phyloP scores from a whole-genome alignment of 2,888 invertebrate genomes.

The Diarsia rubi region DNA sequence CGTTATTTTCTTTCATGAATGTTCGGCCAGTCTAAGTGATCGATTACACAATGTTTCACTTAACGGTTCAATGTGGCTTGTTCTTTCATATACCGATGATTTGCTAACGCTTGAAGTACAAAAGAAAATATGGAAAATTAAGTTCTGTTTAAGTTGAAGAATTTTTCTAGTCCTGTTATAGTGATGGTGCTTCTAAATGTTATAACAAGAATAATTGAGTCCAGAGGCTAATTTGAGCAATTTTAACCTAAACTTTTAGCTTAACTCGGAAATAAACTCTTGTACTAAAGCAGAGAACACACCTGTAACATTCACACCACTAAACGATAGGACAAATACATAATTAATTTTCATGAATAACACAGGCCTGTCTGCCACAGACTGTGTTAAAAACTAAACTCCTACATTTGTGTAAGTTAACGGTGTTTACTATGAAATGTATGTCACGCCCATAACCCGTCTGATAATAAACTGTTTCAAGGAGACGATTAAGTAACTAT shows the following conservation, averaged over 20 bases:
- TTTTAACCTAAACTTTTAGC: background rate
- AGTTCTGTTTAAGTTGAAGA: background rate
- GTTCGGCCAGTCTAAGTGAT: conserved; percentile 64
- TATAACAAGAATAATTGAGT: background rate
- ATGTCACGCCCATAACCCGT: conserved; percentile 87
- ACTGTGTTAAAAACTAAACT: conserved; percentile 66
- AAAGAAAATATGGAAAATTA: conserved; percentile 18
- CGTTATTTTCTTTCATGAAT: conserved; percentile 69
- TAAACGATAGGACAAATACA: conserved; percentile 45
- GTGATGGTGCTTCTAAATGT: background rate
- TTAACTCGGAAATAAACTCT: background rate
- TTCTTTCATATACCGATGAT: conserved; percentile 22
- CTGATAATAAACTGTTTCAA: conserved; percentile 89
- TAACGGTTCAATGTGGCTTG: conserved; percentile 49
- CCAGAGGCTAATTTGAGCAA: background rate
- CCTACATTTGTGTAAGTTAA: conserved; percentile 66
- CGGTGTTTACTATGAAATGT: conserved; percentile 85
- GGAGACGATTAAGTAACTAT: conserved; percentile 87
- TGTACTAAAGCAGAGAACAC: conserved; percentile 1
- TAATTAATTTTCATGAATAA: conserved; percentile 49
- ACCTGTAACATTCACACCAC: conserved; percentile 38
- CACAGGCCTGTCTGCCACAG: conserved; percentile 39
- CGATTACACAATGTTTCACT: conserved; percentile 66
- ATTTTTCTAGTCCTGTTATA: background rate
- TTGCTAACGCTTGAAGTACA: conserved; percentile 19